Base-by-base conservation (phyloP, 2,113 vertebrate genomes). In the Prionailurus bengalensis region DNA sequence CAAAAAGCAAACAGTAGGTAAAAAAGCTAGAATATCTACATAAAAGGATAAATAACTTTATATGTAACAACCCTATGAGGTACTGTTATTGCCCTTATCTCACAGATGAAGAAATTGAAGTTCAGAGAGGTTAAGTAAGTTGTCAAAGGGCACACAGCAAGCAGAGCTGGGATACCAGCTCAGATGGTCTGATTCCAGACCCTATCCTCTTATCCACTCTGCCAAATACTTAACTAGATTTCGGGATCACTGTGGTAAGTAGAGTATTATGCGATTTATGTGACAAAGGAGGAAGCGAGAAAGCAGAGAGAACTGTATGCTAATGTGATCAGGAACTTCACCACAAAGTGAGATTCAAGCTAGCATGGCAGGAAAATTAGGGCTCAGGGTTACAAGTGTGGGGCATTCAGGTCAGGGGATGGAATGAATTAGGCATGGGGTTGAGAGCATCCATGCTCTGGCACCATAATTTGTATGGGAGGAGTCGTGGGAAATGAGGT, bases 231-330 rank as follows among this genome's bases (percentile, higher is more conserved):
- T 78, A 55, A 55, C 4, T 78, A 63, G 7, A 29, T 39, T 21
- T 73, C 71, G 81, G 73, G 31, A 73, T 81, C 84, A 21, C 65
- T 80, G 39, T 76, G 36, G 25, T 61, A 74, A 36, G 31, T 17
- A 76, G 51, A 36, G 1, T 15, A 10, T 25, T 63, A 9, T 10
- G 23, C 17, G 17, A 92, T 63, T 87, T 70, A 39, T 25, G 7
- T 74, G 58, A 65, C 29, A 94, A 90, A 97, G 21, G 39, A 92
- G 39, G 55, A 89, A 27, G 29, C 76, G 39, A 74, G 13, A 70
- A 63, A 81, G 66, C 39, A 51, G 14, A 95, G 33, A 80, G 27
- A 88, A 68, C 17, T 74, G 29, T 79, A 61, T 25, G 16, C 63
- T 89, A 7, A 91, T n/a, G 7, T 73, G 19, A 80, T 21, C 1